These are phyloP conservation scores for Lampris megalopsis DNA, from an alignment of 2,113 vertebrate genomes.

Conservation along the genomic window DNA sequence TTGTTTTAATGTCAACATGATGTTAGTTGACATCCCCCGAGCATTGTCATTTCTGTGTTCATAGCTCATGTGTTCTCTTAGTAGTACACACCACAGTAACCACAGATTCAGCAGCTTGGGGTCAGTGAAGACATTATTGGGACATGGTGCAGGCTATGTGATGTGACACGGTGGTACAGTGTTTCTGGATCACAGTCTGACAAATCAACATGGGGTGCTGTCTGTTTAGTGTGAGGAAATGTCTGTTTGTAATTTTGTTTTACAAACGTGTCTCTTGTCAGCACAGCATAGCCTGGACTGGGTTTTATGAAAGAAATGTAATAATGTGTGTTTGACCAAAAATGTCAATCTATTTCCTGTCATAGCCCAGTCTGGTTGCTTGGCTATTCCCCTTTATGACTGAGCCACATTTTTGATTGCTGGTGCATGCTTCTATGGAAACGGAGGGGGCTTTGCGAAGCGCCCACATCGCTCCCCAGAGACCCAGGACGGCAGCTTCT, in stretches of 20 bases:
- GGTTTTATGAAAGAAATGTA: constrained; percentile 3
- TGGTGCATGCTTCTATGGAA: constrained; percentile 76
- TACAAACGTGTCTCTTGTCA: background rate
- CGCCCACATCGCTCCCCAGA: constrained; percentile 75
- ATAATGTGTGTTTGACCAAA: constrained; percentile 11
- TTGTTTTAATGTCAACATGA: background rate
- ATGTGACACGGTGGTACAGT: too few relatives aligned
- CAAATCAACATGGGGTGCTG: too few relatives aligned
- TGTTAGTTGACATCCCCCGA: background rate
- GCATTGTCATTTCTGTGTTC: background rate
- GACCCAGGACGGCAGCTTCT: constrained; percentile 62
- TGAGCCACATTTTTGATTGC: constrained; percentile 29
- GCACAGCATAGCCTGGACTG: background rate
- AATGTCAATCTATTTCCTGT: constrained; percentile 20
- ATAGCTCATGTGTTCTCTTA: too few relatives aligned
- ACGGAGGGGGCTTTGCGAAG: constrained; percentile 64
- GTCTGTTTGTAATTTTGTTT: too few relatives aligned
- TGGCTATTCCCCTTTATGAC: constrained; percentile 34
- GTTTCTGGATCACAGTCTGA: too few relatives aligned
- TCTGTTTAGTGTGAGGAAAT: too few relatives aligned
- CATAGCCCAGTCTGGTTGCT: constrained; percentile 31
- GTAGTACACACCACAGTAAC: too few relatives aligned
- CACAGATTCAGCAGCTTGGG: too few relatives aligned
- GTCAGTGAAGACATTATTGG: too few relatives aligned
- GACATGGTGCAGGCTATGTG: too few relatives aligned